Base-by-base conservation (phyloP, 1,140 invertebrate species). In the Laupala kohalensis region DNA sequence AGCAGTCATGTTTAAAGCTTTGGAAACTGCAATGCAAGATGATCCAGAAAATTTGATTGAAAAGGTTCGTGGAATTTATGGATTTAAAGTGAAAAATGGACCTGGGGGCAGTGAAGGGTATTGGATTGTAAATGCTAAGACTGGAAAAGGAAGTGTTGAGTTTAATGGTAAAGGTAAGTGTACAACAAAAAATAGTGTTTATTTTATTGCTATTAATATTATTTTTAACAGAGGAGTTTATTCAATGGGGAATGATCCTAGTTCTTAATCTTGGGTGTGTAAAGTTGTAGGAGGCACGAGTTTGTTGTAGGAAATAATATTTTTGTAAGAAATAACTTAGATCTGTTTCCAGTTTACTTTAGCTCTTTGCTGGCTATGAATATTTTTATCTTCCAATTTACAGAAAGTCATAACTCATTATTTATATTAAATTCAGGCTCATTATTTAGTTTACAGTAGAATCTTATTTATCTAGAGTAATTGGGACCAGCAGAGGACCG, bases 101-200 rank as follows among this genome's bases (percentile, higher is more conserved):
- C 85, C 89, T 0, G 86, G 85, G 69, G 92, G 92, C 0, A 83
- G 86, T 53, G 89, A 90, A 76, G 94, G 89, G 0, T 90, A 88
- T 76, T 98, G 95, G 95, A 84, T 96, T 13, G 91, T 97, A 5
- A 91, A 97, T 82, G 91, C 89, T 3, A 97, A 94, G 81, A 89
- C 87, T 76, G 94, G 92, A 63, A 94, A 88, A 80, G 96, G 94
- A 25, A 89, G 84, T 74, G 89, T 97, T 12, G 87, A 87, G 64
- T 94, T 88, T 74, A 90, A 91, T 77, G 88, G 92, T 69, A 89
- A 86, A 81, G 83, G 86, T 88, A 80, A 79, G 80, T 78, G 37
- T 53, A 19, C 19, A 53, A 53, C 19, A 2, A 19, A 53, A 53
- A 13, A 6, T 53, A 53, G n/a, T n/a, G 53, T 66, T 66, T 66